phyloP scores from a whole-genome alignment of 1,140 invertebrate genomes.

The Caenorhabditis inopinata region DNA sequence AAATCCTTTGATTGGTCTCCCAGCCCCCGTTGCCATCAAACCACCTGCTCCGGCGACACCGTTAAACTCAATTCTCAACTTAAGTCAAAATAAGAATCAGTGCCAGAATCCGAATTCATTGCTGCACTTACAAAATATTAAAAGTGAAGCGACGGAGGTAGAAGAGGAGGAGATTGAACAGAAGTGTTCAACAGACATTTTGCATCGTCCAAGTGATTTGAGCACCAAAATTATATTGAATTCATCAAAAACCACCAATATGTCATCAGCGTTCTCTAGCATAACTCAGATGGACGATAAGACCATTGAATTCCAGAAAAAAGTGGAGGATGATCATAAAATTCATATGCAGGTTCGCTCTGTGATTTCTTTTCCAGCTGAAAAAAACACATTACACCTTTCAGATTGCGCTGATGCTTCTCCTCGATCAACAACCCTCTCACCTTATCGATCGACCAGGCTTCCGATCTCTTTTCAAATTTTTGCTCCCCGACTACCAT shows the following conservation, averaged over 20 bases:
- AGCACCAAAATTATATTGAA: background rate
- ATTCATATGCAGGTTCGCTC: slow-evolving; percentile 25
- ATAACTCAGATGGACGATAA: background rate
- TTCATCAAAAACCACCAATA: background rate
- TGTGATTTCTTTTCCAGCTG: background rate
- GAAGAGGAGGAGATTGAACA: slow-evolving; percentile 26
- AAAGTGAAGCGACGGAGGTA: slow-evolving; percentile 20
- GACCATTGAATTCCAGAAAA: slow-evolving; percentile 9
- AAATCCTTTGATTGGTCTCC: slow-evolving; percentile 31
- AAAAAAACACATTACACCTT: background rate
- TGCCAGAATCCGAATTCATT: slow-evolving; percentile 14
- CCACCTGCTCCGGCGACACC: background rate
- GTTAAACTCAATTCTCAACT: background rate
- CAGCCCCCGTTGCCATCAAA: slow-evolving; percentile 26
- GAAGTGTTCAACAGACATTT: background rate
- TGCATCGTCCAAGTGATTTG: slow-evolving; percentile 19
- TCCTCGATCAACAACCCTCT: slow-evolving; percentile 41
- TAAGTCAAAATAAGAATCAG: slow-evolving; percentile 23
- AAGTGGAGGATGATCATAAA: slow-evolving; percentile 10
- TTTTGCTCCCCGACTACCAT: slow-evolving; percentile 39
- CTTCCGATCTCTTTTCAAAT: slow-evolving; percentile 44
- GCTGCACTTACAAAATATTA: background rate
- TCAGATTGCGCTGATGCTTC: slow-evolving; percentile 51
- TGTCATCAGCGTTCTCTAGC: slow-evolving; percentile 25
- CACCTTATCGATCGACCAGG: slow-evolving; percentile 43